Base-by-base conservation (phyloP, 1,140 invertebrate genomes). In the Drosophila baimaii region DNA sequence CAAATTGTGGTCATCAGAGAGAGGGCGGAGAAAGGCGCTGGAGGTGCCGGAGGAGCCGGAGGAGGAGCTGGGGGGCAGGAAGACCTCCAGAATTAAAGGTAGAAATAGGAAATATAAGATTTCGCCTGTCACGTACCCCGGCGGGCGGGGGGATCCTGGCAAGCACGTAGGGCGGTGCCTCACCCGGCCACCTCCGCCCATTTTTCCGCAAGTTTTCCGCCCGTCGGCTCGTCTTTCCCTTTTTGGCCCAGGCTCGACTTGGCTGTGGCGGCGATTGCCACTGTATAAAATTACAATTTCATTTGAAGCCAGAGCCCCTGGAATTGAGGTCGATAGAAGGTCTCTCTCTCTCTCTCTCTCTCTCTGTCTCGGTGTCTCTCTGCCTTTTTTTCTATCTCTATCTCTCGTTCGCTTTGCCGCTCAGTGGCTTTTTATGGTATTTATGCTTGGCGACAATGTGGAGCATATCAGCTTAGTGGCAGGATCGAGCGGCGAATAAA, bases 261-360 rank as follows among this genome's bases (percentile, higher is more conserved):
- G 49, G 29, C 54, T 65, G 41, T 21, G 35, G 37, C 43, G 29
- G 37, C 75, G 66, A 65, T 71, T 81, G 77, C 59, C 49, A 59
- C 59, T 54, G 79, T 82, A 82, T 82, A 74, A 82, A 82, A 82
- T 82, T 77, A 78, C 69, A 78, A 78, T 77, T 81, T 68, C 79
- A 81, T 74, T 82, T 69, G 35, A 62, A 62, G 70, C 46, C 68
- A 25, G 77, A 55, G 62, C 54, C 46, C 31, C 37, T 46, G 78
- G 78, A 81, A 81, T 81, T 66, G 73, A 74, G 79, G 79, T 77
- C 73, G 72, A 77, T 59, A 49, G 71, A 43, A 61, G 64, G 35
- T 21, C 27, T 47, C 54, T 43, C 17, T 66, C 27, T 64, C 27
- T 25, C 25, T n/a, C 61, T 52, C 21, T 21, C 3, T n/a, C 10